Percentiles rank a stretch among this genome's conserved stretches.
These are phyloP conservation scores for Drosophila kurseongensis DNA, from an alignment of 1,140 invertebrate species.

Conservation along the genomic window DNA sequence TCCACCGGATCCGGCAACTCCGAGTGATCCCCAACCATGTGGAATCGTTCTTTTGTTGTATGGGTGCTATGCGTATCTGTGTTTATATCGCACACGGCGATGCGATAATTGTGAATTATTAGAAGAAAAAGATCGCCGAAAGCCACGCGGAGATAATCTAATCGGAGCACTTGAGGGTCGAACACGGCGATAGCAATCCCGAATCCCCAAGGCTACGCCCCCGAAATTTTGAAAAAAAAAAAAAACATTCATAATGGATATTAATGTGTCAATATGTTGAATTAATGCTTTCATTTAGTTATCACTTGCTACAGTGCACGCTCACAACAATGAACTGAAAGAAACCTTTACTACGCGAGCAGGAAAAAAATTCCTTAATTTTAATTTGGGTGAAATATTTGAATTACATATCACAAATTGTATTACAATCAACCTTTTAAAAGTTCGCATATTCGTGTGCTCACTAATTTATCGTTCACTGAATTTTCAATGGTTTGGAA, in stretches of 20 bases:
- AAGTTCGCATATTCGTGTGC: too few relatives aligned
- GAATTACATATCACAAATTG: too few relatives aligned
- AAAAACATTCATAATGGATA: not conserved
- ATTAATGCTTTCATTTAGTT: not conserved
- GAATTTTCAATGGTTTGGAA: too few relatives aligned
- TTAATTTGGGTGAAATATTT: too few relatives aligned
- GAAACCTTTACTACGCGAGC: too few relatives aligned
- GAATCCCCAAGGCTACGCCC: conserved; percentile 16
- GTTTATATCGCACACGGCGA: conserved; percentile 33
- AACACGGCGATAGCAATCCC: conserved; percentile 8
- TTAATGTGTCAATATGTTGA: not conserved
- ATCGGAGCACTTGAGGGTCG: conserved; percentile 31
- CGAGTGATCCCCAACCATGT: conserved; percentile 21
- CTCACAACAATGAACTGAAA: not conserved
- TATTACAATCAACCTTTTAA: too few relatives aligned
- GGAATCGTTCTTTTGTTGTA: not conserved
- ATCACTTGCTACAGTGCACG: not conserved
- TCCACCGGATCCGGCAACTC: conserved; percentile 16
- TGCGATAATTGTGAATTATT: conserved; percentile 54
- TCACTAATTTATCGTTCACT: too few relatives aligned
- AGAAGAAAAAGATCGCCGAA: conserved; percentile 39
- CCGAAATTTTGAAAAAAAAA: not conserved
- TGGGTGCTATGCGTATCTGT: conserved; percentile 33
- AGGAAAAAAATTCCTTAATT: too few relatives aligned
- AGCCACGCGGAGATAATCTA: conserved; percentile 45